phyloP scores from a whole-genome alignment of 2,797 vertebrate genomes.

The Bryconaethiops microstoma region DNA sequence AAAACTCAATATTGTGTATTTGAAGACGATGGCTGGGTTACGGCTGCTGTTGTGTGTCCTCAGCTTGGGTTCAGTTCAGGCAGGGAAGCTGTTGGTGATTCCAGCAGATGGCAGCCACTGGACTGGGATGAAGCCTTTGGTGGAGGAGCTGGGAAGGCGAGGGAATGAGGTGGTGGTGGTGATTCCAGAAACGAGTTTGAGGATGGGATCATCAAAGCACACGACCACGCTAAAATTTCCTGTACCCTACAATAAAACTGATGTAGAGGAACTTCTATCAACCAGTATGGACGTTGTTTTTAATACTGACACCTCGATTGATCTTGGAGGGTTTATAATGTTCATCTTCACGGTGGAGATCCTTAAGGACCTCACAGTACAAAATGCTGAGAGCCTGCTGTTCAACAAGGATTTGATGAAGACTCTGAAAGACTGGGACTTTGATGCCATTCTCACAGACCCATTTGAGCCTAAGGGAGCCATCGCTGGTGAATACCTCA shows the following conservation, averaged over 20 bases:
- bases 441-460: conserved; percentile 68
- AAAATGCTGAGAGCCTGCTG: conserved; percentile 53
- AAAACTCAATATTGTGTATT: neutral
- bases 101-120: conserved; percentile 77
- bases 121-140: conserved; percentile 69
- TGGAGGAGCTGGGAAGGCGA: conserved; percentile 63
- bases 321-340: neutral
- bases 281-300: neutral
- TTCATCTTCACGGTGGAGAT: neutral
- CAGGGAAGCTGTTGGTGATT: conserved; percentile 69
- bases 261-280: neutral
- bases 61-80: conserved; percentile 13
- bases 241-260: neutral
- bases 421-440: conserved; percentile 45
- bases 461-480: conserved; percentile 64
- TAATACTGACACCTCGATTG: conserved; percentile 1
- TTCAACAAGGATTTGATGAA: conserved; percentile 59
- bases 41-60: neutral
- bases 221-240: neutral
- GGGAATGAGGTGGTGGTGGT: conserved; percentile 73
- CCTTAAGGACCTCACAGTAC: conserved; percentile 23
- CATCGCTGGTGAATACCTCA: conserved; percentile 70
- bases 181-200: conserved; percentile 52
- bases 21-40: neutral
- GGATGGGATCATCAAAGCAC: neutral